Conservation (phyloP, 1,140 invertebrate genomes). For the Drosophila mojavensis region DNA sequence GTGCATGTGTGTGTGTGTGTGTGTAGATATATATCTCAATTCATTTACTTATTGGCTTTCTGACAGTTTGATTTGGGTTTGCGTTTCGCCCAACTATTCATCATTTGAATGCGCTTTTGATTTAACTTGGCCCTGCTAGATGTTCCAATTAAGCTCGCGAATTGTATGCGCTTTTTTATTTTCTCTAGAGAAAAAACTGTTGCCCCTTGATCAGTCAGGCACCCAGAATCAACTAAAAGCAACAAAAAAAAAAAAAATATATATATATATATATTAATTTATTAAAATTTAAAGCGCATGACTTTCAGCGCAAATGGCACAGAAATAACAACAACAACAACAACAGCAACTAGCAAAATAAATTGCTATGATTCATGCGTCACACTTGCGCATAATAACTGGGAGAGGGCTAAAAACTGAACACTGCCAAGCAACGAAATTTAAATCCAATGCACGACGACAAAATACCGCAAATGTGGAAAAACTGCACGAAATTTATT, state of each 20-base stretch:
- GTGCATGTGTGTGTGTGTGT: background rate
- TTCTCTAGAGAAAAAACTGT: no score
- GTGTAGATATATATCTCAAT: constrained; percentile 11
- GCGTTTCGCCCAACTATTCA: constrained; percentile 53
- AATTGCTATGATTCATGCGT: constrained; percentile 73
- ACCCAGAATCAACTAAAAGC: constrained; percentile 34
- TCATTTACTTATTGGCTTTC: constrained; percentile 48
- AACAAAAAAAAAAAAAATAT: constrained; percentile 21
- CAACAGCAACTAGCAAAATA: constrained; percentile 31
- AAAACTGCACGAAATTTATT: background rate
- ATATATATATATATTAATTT: constrained; percentile 67
- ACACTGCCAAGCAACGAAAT: constrained; percentile 22
- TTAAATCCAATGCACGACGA: constrained; percentile 27
- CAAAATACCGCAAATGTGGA: constrained; percentile 11
- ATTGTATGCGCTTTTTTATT: background rate
- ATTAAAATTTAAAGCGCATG: constrained; percentile 79
- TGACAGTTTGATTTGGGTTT: constrained; percentile 78
- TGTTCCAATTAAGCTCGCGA: background rate
- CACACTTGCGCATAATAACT: constrained; percentile 75
- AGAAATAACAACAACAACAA: constrained; percentile 39
- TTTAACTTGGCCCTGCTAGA: constrained; percentile 9
- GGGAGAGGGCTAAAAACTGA: constrained; percentile 40
- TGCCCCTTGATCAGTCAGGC: constrained; percentile 48
- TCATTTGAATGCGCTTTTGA: constrained; percentile 42
- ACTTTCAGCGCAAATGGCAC: constrained; percentile 67